These are phyloP conservation scores for Zaprionus nigranus DNA, from an alignment of 1,140 invertebrate genomes.

Conservation along the genomic window DNA sequence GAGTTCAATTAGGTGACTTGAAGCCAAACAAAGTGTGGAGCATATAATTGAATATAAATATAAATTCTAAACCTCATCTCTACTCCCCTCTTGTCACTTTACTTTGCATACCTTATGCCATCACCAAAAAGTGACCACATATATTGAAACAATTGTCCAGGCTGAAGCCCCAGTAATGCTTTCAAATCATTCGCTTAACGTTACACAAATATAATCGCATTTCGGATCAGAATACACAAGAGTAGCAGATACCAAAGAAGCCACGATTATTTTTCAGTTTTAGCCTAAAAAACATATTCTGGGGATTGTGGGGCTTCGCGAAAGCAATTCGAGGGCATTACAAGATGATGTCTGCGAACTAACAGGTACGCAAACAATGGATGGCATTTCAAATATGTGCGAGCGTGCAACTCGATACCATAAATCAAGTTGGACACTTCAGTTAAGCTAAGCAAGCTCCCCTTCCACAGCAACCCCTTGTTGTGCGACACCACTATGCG, in stretches of 20 bases:
- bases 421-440: slow-evolving; percentile 73
- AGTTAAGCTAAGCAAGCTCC: slow-evolving; percentile 30
- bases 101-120: background rate
- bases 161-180: slow-evolving; percentile 36
- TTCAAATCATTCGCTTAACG: slow-evolving; percentile 37
- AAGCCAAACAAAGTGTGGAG: background rate
- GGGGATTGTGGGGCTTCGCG: slow-evolving; percentile 52
- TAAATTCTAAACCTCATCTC: background rate
- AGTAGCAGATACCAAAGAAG: background rate
- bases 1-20: background rate
- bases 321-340: slow-evolving; percentile 45
- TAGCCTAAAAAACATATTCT: slow-evolving; percentile 21
- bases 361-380: slow-evolving; percentile 25
- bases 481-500: slow-evolving; percentile 38
- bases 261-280: background rate
- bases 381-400: slow-evolving; percentile 62
- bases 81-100: background rate
- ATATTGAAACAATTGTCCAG: slow-evolving; percentile 9
- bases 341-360: slow-evolving; percentile 20
- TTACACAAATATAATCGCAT: slow-evolving; percentile 56
- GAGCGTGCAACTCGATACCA: slow-evolving; percentile 65
- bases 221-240: slow-evolving; percentile 44
- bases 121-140: slow-evolving; percentile 3
- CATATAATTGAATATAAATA: background rate
- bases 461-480: background rate